Base-by-base conservation (phyloP, 2,888 invertebrate genomes). In the Sarcophaga carnaria region DNA sequence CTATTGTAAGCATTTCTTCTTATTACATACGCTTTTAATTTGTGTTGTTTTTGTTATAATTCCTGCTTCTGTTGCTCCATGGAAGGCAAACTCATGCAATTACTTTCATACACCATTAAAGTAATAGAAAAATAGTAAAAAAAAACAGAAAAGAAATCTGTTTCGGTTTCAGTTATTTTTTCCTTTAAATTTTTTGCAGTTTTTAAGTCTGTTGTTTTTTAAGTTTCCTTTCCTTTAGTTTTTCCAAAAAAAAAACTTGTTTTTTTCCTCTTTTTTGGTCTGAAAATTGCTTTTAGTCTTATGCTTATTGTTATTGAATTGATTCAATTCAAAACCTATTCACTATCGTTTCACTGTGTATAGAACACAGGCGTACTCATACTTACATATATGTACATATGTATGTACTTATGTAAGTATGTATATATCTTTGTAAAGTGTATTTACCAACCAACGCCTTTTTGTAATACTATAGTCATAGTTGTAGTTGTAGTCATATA, bases 301-400 rank as follows among this genome's bases (percentile, higher is more conserved):
- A 74, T 86, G 80, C 77, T 83, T 86, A 80, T 72, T 83, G 83
- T 86, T 83, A 86, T 86, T 74, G 80, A 80, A 86, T 86, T 86
- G 83, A 86, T 86, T 86, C 86, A 83, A 86, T 86, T 83, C 83
- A 80, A 86, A 86, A 86, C 72, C 83, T 80, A 86, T 86, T 86
- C 80, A 74, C 45, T 83, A 49, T 77, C 72, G 64, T 78, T 72
- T 72, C 60, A 72, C 72, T 78, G 45, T 25, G 37, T 66, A 25
- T 37, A 20, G 37, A 11, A 59, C 14, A 59, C 14, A 59, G 14
- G 17, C 37, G 37, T 37, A 37, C 37, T 20, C 22, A 27, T 22
- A 20, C n/a, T 8, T 14, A n/a, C 12, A 27, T 74, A 22, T 37
- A 25, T 62, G 62, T 67, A 37, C 8, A 8, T 37, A 37, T 8